Evolutionary conservation across 2,113 vertebrate species (phyloP).

Genomic region (Athene cunicularia): DNA sequence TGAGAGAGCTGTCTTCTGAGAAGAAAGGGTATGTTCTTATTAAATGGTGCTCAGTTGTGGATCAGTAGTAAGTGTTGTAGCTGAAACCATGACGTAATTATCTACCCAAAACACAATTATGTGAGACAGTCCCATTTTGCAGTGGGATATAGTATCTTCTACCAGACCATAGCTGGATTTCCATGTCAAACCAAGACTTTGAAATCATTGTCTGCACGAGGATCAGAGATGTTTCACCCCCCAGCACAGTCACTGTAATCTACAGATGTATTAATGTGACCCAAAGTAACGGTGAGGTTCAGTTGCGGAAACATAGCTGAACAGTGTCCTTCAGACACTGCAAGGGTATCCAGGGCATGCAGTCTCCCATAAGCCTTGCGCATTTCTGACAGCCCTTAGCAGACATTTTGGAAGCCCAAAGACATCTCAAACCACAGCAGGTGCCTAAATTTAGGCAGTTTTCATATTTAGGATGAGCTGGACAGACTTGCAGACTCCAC

Average conservation of each 20-base stretch:
- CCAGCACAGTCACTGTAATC: background rate
- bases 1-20: background rate
- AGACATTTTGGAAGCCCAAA: background rate
- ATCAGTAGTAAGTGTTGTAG: background rate
- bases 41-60: background rate
- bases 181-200: background rate
- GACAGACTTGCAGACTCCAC: background rate
- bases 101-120: background rate
- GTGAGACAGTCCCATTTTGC: background rate
- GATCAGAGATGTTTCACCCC: background rate
- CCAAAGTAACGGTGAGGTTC: background rate
- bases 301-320: background rate
- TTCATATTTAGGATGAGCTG: background rate
- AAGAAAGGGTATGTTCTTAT: background rate
- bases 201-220: background rate
- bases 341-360: background rate
- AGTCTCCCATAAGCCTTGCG: background rate
- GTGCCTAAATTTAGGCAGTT: background rate
- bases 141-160: background rate
- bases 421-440: background rate
- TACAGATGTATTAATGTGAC: background rate
- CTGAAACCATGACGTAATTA: background rate
- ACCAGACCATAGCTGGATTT: background rate
- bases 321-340: background rate
- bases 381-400: background rate